Conservation (phyloP, 2,113 vertebrate species). For the Leptobrachium ailaonicum region DNA sequence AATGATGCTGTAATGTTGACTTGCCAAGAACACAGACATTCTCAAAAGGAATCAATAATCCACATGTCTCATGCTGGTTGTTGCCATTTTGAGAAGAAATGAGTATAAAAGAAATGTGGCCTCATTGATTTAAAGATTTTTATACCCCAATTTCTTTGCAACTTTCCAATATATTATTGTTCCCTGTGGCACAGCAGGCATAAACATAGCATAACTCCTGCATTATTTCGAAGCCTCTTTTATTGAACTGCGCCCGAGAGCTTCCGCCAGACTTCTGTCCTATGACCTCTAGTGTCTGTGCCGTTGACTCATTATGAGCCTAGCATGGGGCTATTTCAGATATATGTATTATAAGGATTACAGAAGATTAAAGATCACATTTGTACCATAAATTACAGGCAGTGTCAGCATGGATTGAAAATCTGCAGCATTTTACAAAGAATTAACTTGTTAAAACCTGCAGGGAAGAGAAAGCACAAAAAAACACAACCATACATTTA, state of each 20-base stretch:
- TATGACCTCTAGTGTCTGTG: background rate
- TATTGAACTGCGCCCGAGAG: background rate
- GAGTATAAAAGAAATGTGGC: constrained; percentile 2
- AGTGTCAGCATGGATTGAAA: background rate
- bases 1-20: background rate
- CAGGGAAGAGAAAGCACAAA: background rate
- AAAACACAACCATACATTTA: too few relatives aligned
- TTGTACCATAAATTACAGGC: background rate
- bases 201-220: constrained; percentile 4
- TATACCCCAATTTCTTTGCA: background rate
- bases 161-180: constrained; percentile 3
- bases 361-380: constrained; percentile 15
- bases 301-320: constrained; percentile 9
- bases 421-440: background rate
- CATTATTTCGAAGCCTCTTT: constrained; percentile 13
- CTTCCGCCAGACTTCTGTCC: background rate
- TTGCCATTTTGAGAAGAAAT: constrained; percentile 18
- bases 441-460: background rate
- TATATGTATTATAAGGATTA: constrained; percentile 22
- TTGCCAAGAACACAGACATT: background rate
- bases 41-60: constrained; percentile 5
- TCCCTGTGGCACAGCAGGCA: constrained; percentile 1
- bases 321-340: background rate
- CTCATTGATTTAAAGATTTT: constrained; percentile 7
- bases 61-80: constrained; percentile 11